A percentile compares a stretch with the other conserved stretches of the same genome.
phyloP scores from a whole-genome alignment of 2,888 invertebrate species.

The Flexamia atlantica region DNA sequence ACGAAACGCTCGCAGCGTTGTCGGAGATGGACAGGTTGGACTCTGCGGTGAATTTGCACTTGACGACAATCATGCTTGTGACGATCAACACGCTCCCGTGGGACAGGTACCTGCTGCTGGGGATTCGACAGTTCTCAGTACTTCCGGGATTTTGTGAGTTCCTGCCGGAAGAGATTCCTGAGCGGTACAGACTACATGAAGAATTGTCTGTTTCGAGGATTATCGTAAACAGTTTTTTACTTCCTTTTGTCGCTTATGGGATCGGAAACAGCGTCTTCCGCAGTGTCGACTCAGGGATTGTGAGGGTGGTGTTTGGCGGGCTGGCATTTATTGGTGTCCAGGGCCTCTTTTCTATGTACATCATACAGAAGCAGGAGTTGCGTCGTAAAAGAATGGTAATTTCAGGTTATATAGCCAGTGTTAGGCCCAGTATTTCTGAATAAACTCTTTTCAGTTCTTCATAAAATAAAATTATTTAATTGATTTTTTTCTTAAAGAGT shows the following conservation, averaged over 20 bases:
- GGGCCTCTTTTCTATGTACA: not conserved
- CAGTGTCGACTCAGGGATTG: not conserved
- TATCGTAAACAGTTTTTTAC: not conserved
- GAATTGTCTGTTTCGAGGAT: not conserved
- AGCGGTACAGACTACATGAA: not conserved
- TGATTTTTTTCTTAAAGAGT: too few species aligned
- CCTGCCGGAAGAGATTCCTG: not conserved
- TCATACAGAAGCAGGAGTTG: not conserved
- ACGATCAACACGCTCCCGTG: not conserved
- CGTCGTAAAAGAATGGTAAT: constrained; percentile 4
- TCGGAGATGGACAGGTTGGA: not conserved
- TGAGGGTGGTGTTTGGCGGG: not conserved
- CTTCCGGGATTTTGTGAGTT: not conserved
- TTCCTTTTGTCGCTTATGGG: not conserved
- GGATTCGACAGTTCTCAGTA: not conserved
- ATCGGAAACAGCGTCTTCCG: not conserved
- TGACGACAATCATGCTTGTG: not conserved
- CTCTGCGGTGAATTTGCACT: not conserved
- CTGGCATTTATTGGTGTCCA: not conserved
- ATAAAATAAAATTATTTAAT: too few species aligned
- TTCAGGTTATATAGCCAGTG: not conserved
- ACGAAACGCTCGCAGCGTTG: not conserved
- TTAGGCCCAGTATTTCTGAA: not conserved
- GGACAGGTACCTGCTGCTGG: not conserved
- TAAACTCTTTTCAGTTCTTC: too few species aligned